A percentile compares a stretch with the other conserved stretches of the same genome.
Evolutionary conservation across 1,140 invertebrate species (phyloP).

Genomic region (Leptinotarsa undecemlineata): DNA sequence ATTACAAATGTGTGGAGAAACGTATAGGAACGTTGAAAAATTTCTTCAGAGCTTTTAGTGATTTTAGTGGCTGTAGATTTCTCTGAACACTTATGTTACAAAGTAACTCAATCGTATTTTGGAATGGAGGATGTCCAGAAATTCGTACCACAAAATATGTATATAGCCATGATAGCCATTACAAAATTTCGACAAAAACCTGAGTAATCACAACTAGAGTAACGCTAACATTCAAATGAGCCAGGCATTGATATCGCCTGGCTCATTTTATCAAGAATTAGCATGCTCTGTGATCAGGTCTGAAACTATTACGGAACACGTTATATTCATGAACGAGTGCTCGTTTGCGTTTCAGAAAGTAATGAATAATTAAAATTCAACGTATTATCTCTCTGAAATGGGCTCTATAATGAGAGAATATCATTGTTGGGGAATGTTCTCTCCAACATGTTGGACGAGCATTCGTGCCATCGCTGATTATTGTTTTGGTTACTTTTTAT

Average conservation of each 20-base stretch:
- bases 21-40: no score
- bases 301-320: not conserved
- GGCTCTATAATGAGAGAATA: not conserved
- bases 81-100: no score
- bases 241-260: not conserved
- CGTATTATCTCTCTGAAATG: not conserved
- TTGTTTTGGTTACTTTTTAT: not conserved
- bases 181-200: no score
- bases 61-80: no score
- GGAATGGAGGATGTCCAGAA: no score
- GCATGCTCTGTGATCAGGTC: not conserved
- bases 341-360: not conserved
- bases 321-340: not conserved
- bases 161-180: no score
- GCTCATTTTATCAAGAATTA: not conserved
- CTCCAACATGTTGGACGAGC: not conserved
- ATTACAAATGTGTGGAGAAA: no score
- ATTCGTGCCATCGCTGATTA: not conserved
- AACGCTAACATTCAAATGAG: not conserved
- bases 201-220: no score
- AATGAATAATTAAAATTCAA: conserved; percentile 1
- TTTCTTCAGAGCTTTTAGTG: no score
- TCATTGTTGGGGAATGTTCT: not conserved
- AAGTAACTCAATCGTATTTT: no score
- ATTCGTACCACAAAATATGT: no score